Base-by-base conservation (phyloP, 2,888 invertebrate species). In the Diaprepes abbreviatus region DNA sequence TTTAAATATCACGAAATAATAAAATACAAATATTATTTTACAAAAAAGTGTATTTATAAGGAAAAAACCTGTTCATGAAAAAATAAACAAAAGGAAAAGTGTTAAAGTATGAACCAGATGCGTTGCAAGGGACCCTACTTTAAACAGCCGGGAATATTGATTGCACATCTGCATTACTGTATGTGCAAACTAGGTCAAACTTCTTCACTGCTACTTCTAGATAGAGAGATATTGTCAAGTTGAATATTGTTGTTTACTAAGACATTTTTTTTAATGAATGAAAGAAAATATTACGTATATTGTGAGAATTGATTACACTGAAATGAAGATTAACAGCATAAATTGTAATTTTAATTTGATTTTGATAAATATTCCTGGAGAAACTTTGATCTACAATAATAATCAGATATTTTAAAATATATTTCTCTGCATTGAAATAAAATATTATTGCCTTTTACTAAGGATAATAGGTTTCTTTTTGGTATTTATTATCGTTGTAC, bases 141-240 rank as follows among this genome's bases (percentile, higher is more conserved):
- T 71, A 66, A 71, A 66, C 71, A 58, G 40, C 28, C 66, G 31
- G 57, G 57, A 66, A 50, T 67, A 67, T 67, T 67, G 71, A 67
- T 71, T 67, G 66, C 66, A 71, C 71, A 71, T 71, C 71, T 71
- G 71, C 66, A 71, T 57, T 40, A 16, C 35, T 58, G 16, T 50
- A 48, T 59, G 43, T 60, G 60, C 50, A 65, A 71, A 66, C 58
- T 71, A 35, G 71, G 71, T 71, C 71, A 71, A 57, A 63, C 66
- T 66, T 62, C 52, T 67, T 62, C 68, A 67, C 60, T 55, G 38
- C 24, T 31, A 48, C 16, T 45, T 52, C 33, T 64, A 58, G 57
- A 52, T 66, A 58, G 66, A 35, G 66, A 59, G 17, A 4, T 66
- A 35, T 59, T 38, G 65, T 21, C 28, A 19, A 19, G 12, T 10